Conservation (phyloP, 2,113 vertebrate species). For the Sigmodon hispidus region DNA sequence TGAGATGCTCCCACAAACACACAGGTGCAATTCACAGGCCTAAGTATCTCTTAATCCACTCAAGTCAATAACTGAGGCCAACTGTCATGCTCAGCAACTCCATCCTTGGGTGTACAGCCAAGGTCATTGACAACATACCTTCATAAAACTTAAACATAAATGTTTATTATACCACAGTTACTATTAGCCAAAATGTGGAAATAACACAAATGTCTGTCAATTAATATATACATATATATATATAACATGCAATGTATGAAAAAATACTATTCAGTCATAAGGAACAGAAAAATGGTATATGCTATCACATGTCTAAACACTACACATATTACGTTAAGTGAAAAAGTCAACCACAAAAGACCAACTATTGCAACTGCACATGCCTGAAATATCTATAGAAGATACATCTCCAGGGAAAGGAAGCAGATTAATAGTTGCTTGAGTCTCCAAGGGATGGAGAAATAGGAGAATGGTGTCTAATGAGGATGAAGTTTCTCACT, state of each 20-base stretch:
- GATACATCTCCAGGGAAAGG: neutral
- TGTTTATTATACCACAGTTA: neutral
- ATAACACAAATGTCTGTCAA: neutral
- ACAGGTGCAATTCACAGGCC: neutral
- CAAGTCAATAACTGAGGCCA: neutral
- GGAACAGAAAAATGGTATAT: neutral
- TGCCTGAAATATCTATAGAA: neutral
- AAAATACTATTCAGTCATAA: neutral
- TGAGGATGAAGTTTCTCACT: neutral
- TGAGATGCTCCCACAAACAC: neutral
- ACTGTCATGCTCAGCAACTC: neutral
- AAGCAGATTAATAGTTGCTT: neutral
- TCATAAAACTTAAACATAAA: slow-evolving; percentile 10
- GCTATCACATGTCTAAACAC: neutral
- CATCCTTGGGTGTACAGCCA: neutral
- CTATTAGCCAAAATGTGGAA: neutral
- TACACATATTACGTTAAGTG: neutral
- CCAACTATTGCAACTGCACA: neutral
- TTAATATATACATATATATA: neutral
- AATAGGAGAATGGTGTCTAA: neutral
- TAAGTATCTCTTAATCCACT: neutral
- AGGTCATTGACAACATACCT: neutral
- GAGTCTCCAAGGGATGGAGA: neutral
- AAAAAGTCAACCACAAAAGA: slow-evolving; percentile 16
- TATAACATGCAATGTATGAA: neutral